Percentiles rank a stretch among this genome's conserved stretches.
Conservation (phyloP, 2,113 vertebrate species). For the Pholis gunnellus region DNA sequence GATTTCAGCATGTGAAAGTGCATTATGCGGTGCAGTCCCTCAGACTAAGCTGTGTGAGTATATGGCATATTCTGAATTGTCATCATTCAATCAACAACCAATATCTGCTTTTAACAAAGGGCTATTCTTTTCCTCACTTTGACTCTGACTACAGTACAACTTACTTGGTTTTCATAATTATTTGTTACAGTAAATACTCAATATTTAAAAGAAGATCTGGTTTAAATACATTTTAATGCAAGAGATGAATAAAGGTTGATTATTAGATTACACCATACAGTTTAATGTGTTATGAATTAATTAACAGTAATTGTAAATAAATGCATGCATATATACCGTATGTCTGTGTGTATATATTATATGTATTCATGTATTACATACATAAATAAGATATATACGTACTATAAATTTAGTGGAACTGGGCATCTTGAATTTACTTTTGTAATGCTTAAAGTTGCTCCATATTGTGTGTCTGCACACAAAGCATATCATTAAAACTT, state of each 20-base stretch:
- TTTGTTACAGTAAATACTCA: not conserved
- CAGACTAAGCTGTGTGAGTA: not conserved
- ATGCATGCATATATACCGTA: not conserved
- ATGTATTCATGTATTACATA: not conserved
- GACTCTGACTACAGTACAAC: not conserved
- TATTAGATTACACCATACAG: not conserved
- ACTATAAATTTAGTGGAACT: not conserved
- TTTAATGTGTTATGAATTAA: not conserved
- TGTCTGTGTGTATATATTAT: not conserved
- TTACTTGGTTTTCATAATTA: not conserved
- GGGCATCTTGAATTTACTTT: constrained; percentile 12
- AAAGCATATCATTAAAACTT: constrained; percentile 24
- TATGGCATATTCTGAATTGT: not conserved
- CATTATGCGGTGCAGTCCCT: not conserved
- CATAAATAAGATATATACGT: not conserved
- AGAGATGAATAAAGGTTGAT: not conserved
- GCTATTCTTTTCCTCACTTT: not conserved
- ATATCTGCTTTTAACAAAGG: not conserved
- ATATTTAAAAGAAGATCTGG: constrained; percentile 1
- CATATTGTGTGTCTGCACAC: not conserved
- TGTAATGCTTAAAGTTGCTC: constrained; percentile 4
- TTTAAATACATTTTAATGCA: not conserved
- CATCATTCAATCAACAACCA: not conserved
- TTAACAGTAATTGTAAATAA: not conserved
- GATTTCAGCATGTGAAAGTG: constrained; percentile 27